phyloP scores from a whole-genome alignment of 2,888 invertebrate species.

The Heliconius sara region DNA sequence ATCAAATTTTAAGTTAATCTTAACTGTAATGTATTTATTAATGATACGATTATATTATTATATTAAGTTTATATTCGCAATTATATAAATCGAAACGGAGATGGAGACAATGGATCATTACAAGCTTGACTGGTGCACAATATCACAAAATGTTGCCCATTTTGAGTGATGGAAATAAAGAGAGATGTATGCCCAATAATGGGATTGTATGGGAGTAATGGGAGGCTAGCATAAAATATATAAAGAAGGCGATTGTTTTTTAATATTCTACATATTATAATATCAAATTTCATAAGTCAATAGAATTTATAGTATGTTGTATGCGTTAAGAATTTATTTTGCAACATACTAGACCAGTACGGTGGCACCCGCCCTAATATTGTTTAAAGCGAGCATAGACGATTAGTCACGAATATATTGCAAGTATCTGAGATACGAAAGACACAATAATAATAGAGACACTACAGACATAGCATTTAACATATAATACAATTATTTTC shows the following conservation, averaged over 20 bases:
- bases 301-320: conserved; percentile 13
- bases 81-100: neutral
- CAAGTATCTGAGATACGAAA: conserved; percentile 22
- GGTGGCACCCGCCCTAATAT: conserved; percentile 26
- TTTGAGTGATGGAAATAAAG: too few species aligned
- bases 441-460: neutral
- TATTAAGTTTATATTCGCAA: neutral
- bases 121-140: too few species aligned
- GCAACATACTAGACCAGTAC: conserved; percentile 23
- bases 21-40: neutral
- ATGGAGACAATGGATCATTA: too few species aligned
- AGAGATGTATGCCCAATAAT: too few species aligned
- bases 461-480: neutral
- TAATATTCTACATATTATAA: neutral
- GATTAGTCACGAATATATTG: conserved; percentile 38
- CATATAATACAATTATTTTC: neutral
- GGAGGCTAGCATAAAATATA: neutral
- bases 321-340: conserved; percentile 32
- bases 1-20: neutral
- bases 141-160: too few species aligned
- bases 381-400: conserved; percentile 33
- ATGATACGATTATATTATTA: too few species aligned
- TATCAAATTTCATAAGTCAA: neutral
- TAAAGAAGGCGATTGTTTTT: neutral
- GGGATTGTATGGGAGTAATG: too few species aligned